phyloP scores from a whole-genome alignment of 2,888 invertebrate species.

The Melinaea marsaeus region DNA sequence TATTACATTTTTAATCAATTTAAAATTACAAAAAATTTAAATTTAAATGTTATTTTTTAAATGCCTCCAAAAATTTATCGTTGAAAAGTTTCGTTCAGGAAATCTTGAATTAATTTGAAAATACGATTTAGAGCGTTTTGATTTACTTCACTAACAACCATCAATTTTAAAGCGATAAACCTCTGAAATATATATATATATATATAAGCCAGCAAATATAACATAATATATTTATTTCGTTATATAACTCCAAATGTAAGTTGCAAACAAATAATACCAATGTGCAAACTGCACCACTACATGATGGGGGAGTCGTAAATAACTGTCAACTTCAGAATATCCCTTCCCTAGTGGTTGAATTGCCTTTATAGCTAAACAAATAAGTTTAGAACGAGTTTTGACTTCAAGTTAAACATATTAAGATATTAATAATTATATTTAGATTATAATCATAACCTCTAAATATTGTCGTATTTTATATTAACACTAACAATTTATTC shows the following conservation, averaged over 20 bases:
- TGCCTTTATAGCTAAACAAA: background rate
- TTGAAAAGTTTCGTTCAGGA: too few species aligned
- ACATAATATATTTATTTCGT: background rate
- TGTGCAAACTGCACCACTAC: background rate
- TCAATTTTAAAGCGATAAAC: too few species aligned
- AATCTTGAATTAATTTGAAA: too few species aligned
- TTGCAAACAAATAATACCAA: background rate
- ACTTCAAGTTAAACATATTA: background rate
- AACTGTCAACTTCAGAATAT: background rate
- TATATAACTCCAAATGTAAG: background rate
- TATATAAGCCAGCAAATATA: background rate
- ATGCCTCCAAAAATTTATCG: too few species aligned
- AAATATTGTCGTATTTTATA: too few species aligned
- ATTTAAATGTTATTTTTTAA: too few species aligned
- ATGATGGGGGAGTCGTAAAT: background rate
- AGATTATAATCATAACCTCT: background rate
- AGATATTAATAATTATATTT: background rate
- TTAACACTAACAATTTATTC: too few species aligned
- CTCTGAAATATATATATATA: background rate
- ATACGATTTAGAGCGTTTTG: too few species aligned
- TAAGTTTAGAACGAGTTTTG: background rate
- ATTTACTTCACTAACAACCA: too few species aligned
- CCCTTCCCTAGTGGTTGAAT: background rate
- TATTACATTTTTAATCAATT: too few species aligned
- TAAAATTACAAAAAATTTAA: too few species aligned